A percentile compares a stretch with the other conserved stretches of the same genome.
Evolutionary conservation across 1,140 invertebrate species (phyloP).

Genomic region (Proctacanthus coquilletti): DNA sequence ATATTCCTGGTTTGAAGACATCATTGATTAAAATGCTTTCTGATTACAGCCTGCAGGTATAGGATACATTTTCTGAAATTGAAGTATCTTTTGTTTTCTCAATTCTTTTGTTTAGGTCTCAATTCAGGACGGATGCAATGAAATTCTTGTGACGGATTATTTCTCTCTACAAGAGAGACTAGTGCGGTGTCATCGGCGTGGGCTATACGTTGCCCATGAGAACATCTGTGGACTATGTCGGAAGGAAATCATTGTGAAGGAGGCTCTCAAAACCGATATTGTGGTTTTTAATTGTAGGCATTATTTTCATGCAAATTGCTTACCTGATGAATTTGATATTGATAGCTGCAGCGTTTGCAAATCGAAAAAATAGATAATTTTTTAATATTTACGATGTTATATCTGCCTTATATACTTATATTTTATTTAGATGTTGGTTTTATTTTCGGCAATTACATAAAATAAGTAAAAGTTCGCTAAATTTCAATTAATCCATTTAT

Average conservation of each 20-base stretch:
- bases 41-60: constrained; percentile 82
- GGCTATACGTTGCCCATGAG: constrained; percentile 53
- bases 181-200: constrained; percentile 58
- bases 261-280: constrained; percentile 45
- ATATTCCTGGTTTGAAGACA: constrained; percentile 79
- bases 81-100: constrained; percentile 2
- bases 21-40: constrained; percentile 90
- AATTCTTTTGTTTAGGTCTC: constrained; percentile 41
- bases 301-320: constrained; percentile 73
- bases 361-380: constrained; percentile 1
- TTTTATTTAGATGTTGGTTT: too few species aligned
- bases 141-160: constrained; percentile 77
- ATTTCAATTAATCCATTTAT: too few species aligned
- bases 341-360: constrained; percentile 44
- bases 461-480: too few species aligned
- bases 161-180: constrained; percentile 75
- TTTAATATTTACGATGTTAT: too few species aligned
- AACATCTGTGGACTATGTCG: constrained; percentile 61
- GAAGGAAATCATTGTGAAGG: constrained; percentile 51
- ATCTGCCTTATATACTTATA: too few species aligned
- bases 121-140: constrained; percentile 75
- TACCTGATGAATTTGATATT: constrained; percentile 35
- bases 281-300: constrained; percentile 80
- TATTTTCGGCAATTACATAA: too few species aligned
- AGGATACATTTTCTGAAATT: constrained; percentile 3